Evolutionary conservation across 1,140 invertebrate species (phyloP).

Genomic region (Steinernema feltiae): DNA sequence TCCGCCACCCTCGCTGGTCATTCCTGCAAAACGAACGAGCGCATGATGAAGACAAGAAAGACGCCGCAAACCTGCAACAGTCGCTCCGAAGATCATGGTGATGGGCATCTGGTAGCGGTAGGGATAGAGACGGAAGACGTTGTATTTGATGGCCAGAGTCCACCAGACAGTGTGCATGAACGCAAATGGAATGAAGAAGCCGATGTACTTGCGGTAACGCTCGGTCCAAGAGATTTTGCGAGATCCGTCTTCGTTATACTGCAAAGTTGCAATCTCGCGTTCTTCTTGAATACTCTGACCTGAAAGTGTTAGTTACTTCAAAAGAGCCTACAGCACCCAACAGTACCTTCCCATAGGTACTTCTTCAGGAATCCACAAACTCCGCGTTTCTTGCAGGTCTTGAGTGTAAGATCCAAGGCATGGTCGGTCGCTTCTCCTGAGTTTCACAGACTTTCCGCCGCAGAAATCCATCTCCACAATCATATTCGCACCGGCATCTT

Average conservation of each 20-base stretch:
- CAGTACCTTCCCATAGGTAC: slow-evolving; percentile 25
- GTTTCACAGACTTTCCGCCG: no score
- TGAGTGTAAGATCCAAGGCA: no score
- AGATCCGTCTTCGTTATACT: neutral
- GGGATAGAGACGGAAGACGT: slow-evolving; percentile 37
- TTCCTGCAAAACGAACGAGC: slow-evolving; percentile 29
- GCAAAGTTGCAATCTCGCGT: no score
- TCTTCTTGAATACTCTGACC: slow-evolving; percentile 15
- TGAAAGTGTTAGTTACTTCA: slow-evolving; percentile 1
- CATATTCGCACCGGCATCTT: no score
- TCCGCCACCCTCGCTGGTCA: slow-evolving; percentile 49
- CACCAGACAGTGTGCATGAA: slow-evolving; percentile 38
- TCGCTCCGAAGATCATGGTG: slow-evolving; percentile 45
- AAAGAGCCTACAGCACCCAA: neutral
- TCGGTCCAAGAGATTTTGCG: slow-evolving; percentile 5
- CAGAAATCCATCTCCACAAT: neutral
- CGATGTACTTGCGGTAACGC: slow-evolving; percentile 29
- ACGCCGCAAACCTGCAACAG: slow-evolving; percentile 27
- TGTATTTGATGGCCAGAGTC: slow-evolving; percentile 35
- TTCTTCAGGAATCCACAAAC: neutral
- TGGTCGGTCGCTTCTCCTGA: no score
- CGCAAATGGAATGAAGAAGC: slow-evolving; percentile 21
- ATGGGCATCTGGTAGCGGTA: slow-evolving; percentile 37
- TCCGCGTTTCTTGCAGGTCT: neutral
- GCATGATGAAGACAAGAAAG: neutral